These are phyloP conservation scores for Ancistrus triradiatus DNA, from an alignment of 2,113 vertebrate genomes.

Conservation along the genomic window DNA sequence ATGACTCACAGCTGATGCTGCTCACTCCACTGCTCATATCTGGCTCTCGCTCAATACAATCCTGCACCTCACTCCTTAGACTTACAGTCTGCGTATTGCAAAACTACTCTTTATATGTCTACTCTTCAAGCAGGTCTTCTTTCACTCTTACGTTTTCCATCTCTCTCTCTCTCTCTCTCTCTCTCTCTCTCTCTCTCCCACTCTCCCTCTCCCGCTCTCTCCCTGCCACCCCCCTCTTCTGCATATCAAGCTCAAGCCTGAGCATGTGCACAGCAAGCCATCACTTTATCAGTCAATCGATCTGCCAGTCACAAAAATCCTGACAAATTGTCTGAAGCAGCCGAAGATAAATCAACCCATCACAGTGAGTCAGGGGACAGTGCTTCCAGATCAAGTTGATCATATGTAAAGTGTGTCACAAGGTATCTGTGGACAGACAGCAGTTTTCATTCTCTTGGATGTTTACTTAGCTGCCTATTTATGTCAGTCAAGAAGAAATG, in stretches of 20 bases:
- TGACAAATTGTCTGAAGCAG: slow-evolving; percentile 49
- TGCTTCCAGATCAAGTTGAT: slow-evolving; percentile 13
- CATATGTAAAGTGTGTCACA: slow-evolving; percentile 12
- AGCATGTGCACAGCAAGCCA: slow-evolving; percentile 57
- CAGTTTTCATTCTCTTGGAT: slow-evolving; percentile 29
- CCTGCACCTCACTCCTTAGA: slow-evolving; percentile 4
- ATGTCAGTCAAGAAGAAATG: slow-evolving; percentile 51
- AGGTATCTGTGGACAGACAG: slow-evolving; percentile 48
- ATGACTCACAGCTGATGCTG: slow-evolving; percentile 50
- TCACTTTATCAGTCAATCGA: slow-evolving; percentile 50
- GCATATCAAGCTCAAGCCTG: slow-evolving; percentile 55
- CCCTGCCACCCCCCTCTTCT: no score
- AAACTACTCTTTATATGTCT: slow-evolving; percentile 57
- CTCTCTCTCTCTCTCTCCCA: slow-evolving; percentile 41
- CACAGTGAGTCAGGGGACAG: slow-evolving; percentile 21
- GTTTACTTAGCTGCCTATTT: slow-evolving; percentile 48
- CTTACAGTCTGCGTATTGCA: slow-evolving; percentile 7
- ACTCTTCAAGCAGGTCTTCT: slow-evolving; percentile 54
- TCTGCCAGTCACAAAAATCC: slow-evolving; percentile 52
- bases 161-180: slow-evolving; percentile 41
- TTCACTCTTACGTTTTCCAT: slow-evolving; percentile 44
- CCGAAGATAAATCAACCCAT: slow-evolving; percentile 48
- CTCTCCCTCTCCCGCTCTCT: no score
- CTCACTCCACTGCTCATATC: slow-evolving; percentile 37
- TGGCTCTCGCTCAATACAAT: neutral